These are phyloP conservation scores for Amblyopsis rosae DNA, from an alignment of 2,113 vertebrate species.

Conservation along the genomic window DNA sequence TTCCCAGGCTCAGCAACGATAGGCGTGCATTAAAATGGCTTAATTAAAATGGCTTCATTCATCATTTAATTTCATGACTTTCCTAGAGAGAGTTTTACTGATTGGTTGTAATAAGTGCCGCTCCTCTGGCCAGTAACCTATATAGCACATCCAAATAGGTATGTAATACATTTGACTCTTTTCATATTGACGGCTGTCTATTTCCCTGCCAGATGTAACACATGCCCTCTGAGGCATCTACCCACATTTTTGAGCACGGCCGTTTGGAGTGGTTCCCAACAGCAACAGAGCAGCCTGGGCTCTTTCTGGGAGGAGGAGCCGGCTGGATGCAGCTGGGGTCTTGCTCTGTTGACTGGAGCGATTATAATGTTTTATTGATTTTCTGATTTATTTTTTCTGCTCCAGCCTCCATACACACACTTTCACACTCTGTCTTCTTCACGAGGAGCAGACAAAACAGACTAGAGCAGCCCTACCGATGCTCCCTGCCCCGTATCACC, in stretches of 20 bases:
- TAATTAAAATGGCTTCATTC: constrained; percentile 53
- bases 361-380: constrained; percentile 78
- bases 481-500: constrained; percentile 14
- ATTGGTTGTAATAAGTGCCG: neutral
- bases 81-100: neutral
- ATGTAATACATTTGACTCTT: constrained; percentile 29
- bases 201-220: constrained; percentile 21
- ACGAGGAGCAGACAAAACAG: constrained; percentile 54
- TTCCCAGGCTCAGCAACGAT: constrained; percentile 44
- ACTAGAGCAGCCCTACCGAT: constrained; percentile 25
- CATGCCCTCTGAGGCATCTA: constrained; percentile 40
- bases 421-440: constrained; percentile 61
- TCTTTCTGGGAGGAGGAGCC: constrained; percentile 52
- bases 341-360: constrained; percentile 70
- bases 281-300: constrained; percentile 40
- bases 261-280: constrained; percentile 51
- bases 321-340: constrained; percentile 60
- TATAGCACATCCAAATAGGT: constrained; percentile 39
- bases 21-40: constrained; percentile 39
- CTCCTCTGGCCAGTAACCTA: constrained; percentile 17
- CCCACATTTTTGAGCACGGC: constrained; percentile 38
- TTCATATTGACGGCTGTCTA: constrained; percentile 34
- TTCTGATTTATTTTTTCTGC: constrained; percentile 67
- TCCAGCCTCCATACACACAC: constrained; percentile 59
- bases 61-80: constrained; percentile 56